A percentile compares a stretch with the other conserved stretches of the same genome.
phyloP scores from a whole-genome alignment of 2,888 invertebrate genomes.

The Syrista parreyssii region DNA sequence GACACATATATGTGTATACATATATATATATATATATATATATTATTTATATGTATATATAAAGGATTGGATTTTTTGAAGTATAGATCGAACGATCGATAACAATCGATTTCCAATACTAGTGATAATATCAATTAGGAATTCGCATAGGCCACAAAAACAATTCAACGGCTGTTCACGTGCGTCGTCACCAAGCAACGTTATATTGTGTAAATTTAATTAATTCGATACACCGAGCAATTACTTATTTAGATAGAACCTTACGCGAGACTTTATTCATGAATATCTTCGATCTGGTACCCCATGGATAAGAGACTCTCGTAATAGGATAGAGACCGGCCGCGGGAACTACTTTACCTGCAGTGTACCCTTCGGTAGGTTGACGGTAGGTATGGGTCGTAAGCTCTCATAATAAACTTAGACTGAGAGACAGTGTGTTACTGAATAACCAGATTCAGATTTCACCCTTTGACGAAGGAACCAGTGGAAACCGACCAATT shows the following conservation, averaged over 20 bases:
- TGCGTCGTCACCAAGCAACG: neutral
- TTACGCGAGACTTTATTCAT: neutral
- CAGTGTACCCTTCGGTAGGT: constrained; percentile 64
- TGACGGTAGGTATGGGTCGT: constrained; percentile 64
- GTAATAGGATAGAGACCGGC: constrained; percentile 60
- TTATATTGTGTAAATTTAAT: neutral
- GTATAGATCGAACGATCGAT: neutral
- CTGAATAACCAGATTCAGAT: constrained; percentile 65
- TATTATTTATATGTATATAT: no score
- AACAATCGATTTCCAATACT: neutral
- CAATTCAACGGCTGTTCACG: neutral
- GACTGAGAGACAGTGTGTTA: constrained; percentile 63
- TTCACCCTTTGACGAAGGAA: constrained; percentile 63
- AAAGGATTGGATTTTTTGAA: neutral
- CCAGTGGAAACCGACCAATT: constrained; percentile 63
- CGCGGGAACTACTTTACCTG: constrained; percentile 68
- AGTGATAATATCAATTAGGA: neutral
- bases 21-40: no score
- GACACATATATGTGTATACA: neutral
- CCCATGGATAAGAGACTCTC: constrained; percentile 18
- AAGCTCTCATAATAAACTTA: constrained; percentile 65
- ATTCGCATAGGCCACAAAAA: neutral
- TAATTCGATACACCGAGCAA: neutral
- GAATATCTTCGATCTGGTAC: neutral
- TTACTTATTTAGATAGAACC: neutral